Base-by-base conservation (phyloP, 1,140 invertebrate species). In the Eurosta solidaginis region DNA sequence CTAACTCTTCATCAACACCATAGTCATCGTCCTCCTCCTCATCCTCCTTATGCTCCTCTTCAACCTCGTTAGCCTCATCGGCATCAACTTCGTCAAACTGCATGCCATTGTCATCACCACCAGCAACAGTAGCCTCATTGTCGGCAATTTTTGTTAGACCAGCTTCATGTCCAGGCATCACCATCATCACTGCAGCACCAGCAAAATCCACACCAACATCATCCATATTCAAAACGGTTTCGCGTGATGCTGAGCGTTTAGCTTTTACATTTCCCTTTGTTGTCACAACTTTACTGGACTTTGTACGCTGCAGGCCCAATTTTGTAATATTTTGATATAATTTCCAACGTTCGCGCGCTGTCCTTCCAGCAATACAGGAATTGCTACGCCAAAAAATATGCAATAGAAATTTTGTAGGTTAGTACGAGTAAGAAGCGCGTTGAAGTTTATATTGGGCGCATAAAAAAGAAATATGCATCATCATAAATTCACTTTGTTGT, bases 331-430 rank as follows among this genome's bases (percentile, higher is more conserved):
- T 87, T 78, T 89, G 89, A 12, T 92, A 87, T 20, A 93, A 82
- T 59, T 91, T 90, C 90, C 92, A 92, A 45, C 92, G 87, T 80
- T 93, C 92, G 74, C 89, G 89, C 2, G 91, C 91, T 1, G 91
- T 92, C 45, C 86, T 88, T 10, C 88, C 86, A 68, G 74, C 45
- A 25, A 68, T 74, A 25, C 79, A 81, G 82, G 14, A 33, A 27
- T 78, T 50, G 33, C n/a, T 75, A 27, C 40, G 33, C 22, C 78
- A 6, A 47, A 74, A 74, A 74, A 40, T 74, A 74, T 74, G 73
- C 73, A 74, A 74, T 45, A 42, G 45, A 74, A 74, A 74, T 45
- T 9, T 45, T 9, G n/a, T n/a, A n/a, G n/a, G n/a, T n/a, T n/a
- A n/a, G n/a, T n/a, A n/a, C n/a, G n/a, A n/a, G n/a, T 33, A 68